phyloP scores from a whole-genome alignment of 1,140 invertebrate species.

The Drosophila sulfurigaster region DNA sequence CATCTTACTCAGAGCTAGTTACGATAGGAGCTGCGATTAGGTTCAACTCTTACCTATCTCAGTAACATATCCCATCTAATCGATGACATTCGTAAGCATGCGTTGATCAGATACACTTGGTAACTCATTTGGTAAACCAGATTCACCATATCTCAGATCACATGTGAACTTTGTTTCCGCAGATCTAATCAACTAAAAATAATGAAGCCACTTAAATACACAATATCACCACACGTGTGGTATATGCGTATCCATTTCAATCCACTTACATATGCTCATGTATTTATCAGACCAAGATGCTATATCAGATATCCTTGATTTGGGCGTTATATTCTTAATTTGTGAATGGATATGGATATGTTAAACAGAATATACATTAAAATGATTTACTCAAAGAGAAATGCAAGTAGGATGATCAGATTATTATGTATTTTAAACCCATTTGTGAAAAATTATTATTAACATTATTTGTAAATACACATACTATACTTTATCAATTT shows the following conservation, averaged over 20 bases:
- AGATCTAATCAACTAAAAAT: constrained; percentile 22
- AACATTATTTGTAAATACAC: too few species aligned
- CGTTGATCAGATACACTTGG: constrained; percentile 36
- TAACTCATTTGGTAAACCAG: constrained; percentile 64
- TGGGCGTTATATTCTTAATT: neutral
- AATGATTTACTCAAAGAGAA: too few species aligned
- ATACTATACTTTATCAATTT: too few species aligned
- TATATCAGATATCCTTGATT: neutral
- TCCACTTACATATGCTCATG: neutral
- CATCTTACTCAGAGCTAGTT: neutral
- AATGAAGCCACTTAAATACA: constrained; percentile 1
- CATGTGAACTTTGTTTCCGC: constrained; percentile 52
- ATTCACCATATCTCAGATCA: constrained; percentile 60
- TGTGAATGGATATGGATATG: neutral
- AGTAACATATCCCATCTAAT: constrained; percentile 29
- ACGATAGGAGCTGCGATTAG: constrained; percentile 38
- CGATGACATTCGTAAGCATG: constrained; percentile 25
- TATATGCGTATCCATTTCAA: neutral
- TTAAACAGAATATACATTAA: too few species aligned
- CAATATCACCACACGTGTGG: neutral
- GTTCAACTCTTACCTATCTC: constrained; percentile 9
- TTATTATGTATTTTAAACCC: too few species aligned
- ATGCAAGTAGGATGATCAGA: too few species aligned
- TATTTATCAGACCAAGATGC: neutral
- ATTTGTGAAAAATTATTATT: too few species aligned